These are phyloP conservation scores for Hydrolagus affinis DNA, from an alignment of 2,113 vertebrate species.

Conservation along the genomic window DNA sequence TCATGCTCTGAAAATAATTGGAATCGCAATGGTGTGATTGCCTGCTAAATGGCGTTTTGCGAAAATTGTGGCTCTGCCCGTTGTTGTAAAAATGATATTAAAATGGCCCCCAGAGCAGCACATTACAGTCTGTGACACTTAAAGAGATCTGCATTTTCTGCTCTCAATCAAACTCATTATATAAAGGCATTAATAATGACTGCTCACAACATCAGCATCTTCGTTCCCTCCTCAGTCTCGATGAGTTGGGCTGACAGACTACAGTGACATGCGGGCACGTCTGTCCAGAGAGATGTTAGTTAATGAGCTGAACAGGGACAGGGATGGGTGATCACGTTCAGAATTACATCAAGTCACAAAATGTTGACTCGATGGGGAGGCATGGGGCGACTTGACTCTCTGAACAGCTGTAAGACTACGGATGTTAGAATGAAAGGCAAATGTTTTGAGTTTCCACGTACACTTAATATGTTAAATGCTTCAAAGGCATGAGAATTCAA, in stretches of 20 bases:
- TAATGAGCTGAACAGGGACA: not conserved
- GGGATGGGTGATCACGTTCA: not conserved
- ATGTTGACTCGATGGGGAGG: no score
- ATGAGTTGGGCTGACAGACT: not conserved
- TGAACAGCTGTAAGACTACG: no score
- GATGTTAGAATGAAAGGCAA: no score
- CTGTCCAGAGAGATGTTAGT: not conserved
- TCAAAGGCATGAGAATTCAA: no score
- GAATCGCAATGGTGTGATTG: not conserved
- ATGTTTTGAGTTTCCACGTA: no score
- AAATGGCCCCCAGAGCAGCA: not conserved
- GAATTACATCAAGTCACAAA: not conserved
- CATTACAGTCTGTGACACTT: constrained; percentile 10
- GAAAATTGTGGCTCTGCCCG: not conserved
- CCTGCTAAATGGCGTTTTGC: not conserved
- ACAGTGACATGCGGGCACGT: not conserved
- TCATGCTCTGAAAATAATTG: constrained; percentile 1
- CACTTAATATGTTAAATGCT: no score
- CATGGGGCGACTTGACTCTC: no score
- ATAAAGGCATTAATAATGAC: not conserved
- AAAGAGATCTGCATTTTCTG: not conserved
- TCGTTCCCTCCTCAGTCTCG: not conserved
- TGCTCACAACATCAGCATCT: not conserved
- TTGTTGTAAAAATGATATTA: constrained; percentile 3
- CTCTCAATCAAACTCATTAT: not conserved